phyloP scores from a whole-genome alignment of 1,140 invertebrate genomes.

The Drosophila equinoxialis region DNA sequence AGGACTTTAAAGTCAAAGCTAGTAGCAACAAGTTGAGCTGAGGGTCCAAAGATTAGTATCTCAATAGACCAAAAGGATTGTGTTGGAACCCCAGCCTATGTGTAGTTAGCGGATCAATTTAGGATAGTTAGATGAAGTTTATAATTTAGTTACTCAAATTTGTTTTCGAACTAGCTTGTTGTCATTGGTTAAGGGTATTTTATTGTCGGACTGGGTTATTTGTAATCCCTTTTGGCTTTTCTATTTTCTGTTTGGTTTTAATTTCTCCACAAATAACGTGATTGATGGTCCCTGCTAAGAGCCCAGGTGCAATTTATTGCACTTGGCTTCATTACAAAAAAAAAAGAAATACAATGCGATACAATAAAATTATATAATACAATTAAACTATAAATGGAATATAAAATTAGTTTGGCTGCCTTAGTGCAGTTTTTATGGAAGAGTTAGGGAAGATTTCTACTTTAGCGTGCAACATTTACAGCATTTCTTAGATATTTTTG shows the following conservation, averaged over 20 bases:
- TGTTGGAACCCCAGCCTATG: too few species aligned
- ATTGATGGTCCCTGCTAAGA: slow-evolving; percentile 33
- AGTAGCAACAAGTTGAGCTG: too few species aligned
- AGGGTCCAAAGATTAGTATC: too few species aligned
- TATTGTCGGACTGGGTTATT: too few species aligned
- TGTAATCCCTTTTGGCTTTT: background rate
- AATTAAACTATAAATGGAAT: slow-evolving; percentile 15
- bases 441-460: slow-evolving; percentile 54
- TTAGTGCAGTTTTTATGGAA: slow-evolving; percentile 31
- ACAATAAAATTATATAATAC: slow-evolving; percentile 17
- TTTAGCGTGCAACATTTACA: slow-evolving; percentile 73
- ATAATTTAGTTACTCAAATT: too few species aligned
- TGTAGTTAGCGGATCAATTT: too few species aligned
- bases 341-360: slow-evolving; percentile 15
- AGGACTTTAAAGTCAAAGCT: too few species aligned
- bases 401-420: slow-evolving; percentile 26
- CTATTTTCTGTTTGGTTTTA: slow-evolving; percentile 28
- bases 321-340: slow-evolving; percentile 13
- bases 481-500: slow-evolving; percentile 18
- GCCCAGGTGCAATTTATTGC: slow-evolving; percentile 62
- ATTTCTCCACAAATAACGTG: slow-evolving; percentile 44
- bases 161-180: too few species aligned
- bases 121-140: too few species aligned
- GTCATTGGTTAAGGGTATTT: too few species aligned
- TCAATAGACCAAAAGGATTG: too few species aligned